Evolutionary conservation across 2,888 invertebrate species (phyloP), one percentile per base, ranked within the genome.

Genomic region (Carabus problematicus): DNA sequence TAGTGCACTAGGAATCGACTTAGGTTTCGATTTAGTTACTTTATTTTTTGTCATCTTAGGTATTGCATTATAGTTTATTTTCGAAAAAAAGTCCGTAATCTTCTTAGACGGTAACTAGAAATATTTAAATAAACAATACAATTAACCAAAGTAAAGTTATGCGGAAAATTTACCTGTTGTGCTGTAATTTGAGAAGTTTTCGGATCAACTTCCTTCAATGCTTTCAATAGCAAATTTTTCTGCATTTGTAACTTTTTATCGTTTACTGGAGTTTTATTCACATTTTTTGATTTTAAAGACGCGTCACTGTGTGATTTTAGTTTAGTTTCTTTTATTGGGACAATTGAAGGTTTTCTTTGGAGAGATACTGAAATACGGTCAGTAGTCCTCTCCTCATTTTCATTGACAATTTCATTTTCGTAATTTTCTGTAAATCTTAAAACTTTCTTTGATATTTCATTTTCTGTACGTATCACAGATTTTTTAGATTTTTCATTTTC

Each of bases 51-150:
- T 63, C 8, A 41, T 40, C 42, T 52, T 63, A 11, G 42, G 42
- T 41, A 40, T 62, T 47, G 40, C 63, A n/a, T 45, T n/a, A 45
- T 39, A 11, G 11, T 63, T 49, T 0, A 62, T 14, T 63, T 42
- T 63, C 14, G 16, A 11, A 18, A 63, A 63, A 12, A 54, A 63
- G 8, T 63, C 63, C 16, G 63, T 63, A 3, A 63, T 54, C 54
- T 63, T 63, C 41, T 63, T 63, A 12, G 8, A 16, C 9, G 42
- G 41, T 18, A n/a, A 41, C 40, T 11, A 39, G 11, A 45, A 45
- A n/a, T 45, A 45, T 45, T 45, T 6, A 6, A 45, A 45, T 45
- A n/a, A 45, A 45, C 3, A n/a, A 12, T 45, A 45, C 11, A 11
- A n/a, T 45, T 45, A 3, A 4, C 7, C 7, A 1, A 4, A 4